Evolutionary conservation across 2,113 vertebrate species (phyloP), one percentile per base, ranked within the genome.

Genomic region (Silurus meridionalis): DNA sequence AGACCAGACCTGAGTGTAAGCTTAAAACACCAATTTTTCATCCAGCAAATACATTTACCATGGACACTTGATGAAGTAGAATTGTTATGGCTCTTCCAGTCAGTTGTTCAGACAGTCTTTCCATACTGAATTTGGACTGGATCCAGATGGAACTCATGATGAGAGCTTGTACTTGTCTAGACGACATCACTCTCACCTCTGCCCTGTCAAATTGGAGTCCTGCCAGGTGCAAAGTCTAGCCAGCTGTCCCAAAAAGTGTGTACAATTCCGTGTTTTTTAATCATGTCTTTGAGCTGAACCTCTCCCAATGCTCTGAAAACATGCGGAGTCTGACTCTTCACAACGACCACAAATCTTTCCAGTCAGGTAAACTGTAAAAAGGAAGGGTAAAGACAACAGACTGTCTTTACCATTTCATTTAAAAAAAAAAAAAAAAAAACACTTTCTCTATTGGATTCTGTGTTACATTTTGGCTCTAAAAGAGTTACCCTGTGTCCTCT

Each of bases 391-490:
- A 37, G 37, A 37, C 37, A 37, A 37, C 37, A 37, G 37, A 37
- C 53, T 61, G 67, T 55, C 21, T 60, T 85, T n/a, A 53, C 46
- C 13, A 17, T 46, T 61, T 10, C 8, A 25, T 66, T 63, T 61
- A 6, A 25, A 55, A 72, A 15, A 8, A 53, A 23, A 60, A 37
- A 46, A 37, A 64, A 37, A 15, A 66, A 28, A 75, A 14, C 25
- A 85, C n/a, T 11, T 84, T 77, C 37, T 84, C 10, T 21, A 25
- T 64, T 21, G 37, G 53, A 55, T 46, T 25, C 77, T 50, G 10
- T 79, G 77, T 85, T 80, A 86, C n/a, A 25, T 37, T 64, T 61
- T 69, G 77, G 63, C 84, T 57, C 28, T 19, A 15, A 46, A 69
- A 57, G 60, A 66, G 48, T 46, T 37, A 11, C n/a, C 17, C 74